Conservation (phyloP, 2,113 vertebrate species). For the Atrichornis clamosus region DNA sequence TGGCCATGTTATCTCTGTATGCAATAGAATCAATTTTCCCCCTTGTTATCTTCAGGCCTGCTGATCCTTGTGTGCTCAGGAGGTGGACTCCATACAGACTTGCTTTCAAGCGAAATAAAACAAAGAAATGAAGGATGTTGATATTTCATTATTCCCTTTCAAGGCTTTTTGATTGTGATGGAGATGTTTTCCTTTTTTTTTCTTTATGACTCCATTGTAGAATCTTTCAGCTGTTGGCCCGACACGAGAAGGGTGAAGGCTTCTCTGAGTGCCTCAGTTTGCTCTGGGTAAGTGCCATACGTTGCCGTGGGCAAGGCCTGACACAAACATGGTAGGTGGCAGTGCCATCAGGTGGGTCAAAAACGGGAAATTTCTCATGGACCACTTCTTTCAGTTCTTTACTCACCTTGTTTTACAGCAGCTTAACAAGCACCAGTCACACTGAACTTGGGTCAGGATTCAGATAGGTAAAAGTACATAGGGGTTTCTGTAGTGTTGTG, state of each 20-base stretch:
- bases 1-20: neutral
- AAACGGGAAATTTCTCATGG: neutral
- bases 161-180: neutral
- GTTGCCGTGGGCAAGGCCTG: neutral
- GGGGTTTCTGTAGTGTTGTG: neutral
- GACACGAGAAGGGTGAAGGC: neutral
- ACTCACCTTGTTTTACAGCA: neutral
- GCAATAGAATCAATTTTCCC: neutral
- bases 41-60: neutral
- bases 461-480: neutral
- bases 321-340: neutral
- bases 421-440: neutral
- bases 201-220: neutral
- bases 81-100: neutral
- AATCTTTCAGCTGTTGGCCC: neutral
- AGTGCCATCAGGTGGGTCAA: neutral
- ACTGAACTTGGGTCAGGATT: neutral
- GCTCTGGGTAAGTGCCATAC: neutral
- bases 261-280: neutral
- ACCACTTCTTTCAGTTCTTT: fast-evolving
- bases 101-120: neutral
- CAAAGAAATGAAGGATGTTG: neutral
- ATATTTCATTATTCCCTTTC: neutral
- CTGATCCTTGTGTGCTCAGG: neutral
- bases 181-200: fast-evolving